A percentile compares a stretch with the other conserved stretches of the same genome.
Conservation (phyloP, 1,140 invertebrate genomes). For the Octopus sinensis region DNA sequence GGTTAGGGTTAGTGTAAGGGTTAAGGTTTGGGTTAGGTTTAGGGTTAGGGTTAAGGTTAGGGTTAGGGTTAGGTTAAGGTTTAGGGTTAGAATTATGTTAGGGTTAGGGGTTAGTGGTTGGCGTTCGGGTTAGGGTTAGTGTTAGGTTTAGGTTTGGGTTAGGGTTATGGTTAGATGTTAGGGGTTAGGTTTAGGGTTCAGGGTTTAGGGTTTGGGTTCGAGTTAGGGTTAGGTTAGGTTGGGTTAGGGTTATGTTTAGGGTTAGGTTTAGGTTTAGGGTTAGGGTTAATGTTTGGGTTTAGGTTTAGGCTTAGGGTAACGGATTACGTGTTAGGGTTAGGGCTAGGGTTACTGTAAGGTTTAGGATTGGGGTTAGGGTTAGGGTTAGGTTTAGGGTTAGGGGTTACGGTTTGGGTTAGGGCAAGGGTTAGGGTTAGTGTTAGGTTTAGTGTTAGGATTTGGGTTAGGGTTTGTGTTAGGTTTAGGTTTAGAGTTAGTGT, state of each 20-base stretch:
- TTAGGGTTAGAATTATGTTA: not conserved
- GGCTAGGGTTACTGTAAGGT: not conserved
- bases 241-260: too few species aligned
- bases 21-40: conserved; percentile 27
- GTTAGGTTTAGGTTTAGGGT: not conserved
- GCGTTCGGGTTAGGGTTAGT: too few species aligned
- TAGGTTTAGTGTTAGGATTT: not conserved
- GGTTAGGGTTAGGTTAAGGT: not conserved
- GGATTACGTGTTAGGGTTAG: not conserved
- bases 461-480: not conserved
- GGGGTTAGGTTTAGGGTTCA: not conserved
- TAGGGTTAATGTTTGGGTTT: not conserved
- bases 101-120: not conserved
- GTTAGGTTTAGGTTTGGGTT: not conserved
- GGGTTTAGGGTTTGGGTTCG: not conserved
- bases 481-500: not conserved
- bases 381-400: too few species aligned
- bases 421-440: not conserved
- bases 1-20: conserved; percentile 41
- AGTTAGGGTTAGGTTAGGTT: not conserved
- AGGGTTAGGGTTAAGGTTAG: not conserved
- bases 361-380: not conserved
- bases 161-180: not conserved
- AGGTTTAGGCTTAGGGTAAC: not conserved
- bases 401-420: too few species aligned